phyloP scores from a whole-genome alignment of 2,888 invertebrate genomes.

The Drosophila parthenogenetica region DNA sequence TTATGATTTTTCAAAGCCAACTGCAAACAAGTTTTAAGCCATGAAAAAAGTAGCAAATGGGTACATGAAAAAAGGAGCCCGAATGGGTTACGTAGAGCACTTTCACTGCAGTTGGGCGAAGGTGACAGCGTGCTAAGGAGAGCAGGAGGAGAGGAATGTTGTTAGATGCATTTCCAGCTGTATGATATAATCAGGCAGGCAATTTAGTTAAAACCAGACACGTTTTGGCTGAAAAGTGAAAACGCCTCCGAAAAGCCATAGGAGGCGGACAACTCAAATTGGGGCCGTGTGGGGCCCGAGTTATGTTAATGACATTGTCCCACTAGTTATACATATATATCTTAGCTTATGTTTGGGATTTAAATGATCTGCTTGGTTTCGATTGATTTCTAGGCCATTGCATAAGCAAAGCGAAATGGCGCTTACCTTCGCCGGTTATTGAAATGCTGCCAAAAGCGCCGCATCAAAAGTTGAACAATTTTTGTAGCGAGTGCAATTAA shows the following conservation, averaged over 20 bases:
- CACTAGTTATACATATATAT: background rate
- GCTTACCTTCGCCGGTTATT: conserved; percentile 64
- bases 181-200: too few species aligned
- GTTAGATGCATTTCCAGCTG: too few species aligned
- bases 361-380: background rate
- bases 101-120: conserved; percentile 24
- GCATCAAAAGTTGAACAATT: conserved; percentile 24
- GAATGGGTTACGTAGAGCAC: background rate
- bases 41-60: too few species aligned
- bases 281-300: too few species aligned
- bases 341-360: background rate
- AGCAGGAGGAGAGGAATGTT: too few species aligned
- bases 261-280: background rate
- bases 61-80: background rate
- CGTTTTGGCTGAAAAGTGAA: conserved; percentile 66
- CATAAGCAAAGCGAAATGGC: conserved; percentile 45
- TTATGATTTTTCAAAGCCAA: background rate
- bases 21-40: background rate
- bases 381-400: conserved; percentile 70
- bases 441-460: conserved; percentile 64
- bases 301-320: conserved; percentile 72
- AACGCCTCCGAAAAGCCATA: conserved; percentile 21
- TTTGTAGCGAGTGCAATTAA: conserved; percentile 61
- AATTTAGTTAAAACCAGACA: conserved; percentile 65
- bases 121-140: background rate